These are phyloP conservation scores for Theristicus caerulescens DNA, from an alignment of 2,113 vertebrate species.

Conservation along the genomic window DNA sequence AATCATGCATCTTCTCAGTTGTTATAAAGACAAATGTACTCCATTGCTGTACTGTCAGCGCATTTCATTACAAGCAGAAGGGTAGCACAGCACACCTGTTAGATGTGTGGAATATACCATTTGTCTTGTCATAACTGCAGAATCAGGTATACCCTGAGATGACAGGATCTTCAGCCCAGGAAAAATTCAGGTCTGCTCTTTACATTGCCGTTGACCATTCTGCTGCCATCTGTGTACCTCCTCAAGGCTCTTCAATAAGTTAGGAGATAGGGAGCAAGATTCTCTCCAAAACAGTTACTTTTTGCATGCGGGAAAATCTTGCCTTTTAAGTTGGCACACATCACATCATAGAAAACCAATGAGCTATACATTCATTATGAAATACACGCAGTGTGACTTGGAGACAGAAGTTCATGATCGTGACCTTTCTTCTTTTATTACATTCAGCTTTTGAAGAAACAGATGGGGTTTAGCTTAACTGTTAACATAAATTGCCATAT, in stretches of 20 bases:
- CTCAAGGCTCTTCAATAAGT: not conserved
- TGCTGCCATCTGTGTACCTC: not conserved
- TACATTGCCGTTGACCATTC: not conserved
- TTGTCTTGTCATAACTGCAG: conserved; percentile 65
- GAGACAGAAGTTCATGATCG: conserved; percentile 25
- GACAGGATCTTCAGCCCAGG: not conserved
- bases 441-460: conserved; percentile 67
- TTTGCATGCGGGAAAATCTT: not conserved
- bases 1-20: conserved; percentile 78
- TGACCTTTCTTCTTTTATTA: conserved; percentile 59
- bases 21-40: conserved; percentile 73
- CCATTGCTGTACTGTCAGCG: conserved; percentile 73
- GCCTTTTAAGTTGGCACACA: conserved; percentile 27
- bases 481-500: conserved; percentile 78
- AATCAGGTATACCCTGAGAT: conserved; percentile 14
- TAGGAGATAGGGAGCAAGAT: not conserved
- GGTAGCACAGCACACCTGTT: conserved; percentile 52
- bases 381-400: not conserved
- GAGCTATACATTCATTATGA: conserved; percentile 36
- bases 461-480: conserved; percentile 78
- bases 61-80: conserved; percentile 64
- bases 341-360: not conserved
- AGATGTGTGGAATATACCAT: conserved; percentile 46
- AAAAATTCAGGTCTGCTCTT: conserved; percentile 12
- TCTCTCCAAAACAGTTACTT: not conserved